Conservation (phyloP, 92 coral and sea anemone species). For the Phymanthus crucifer region DNA sequence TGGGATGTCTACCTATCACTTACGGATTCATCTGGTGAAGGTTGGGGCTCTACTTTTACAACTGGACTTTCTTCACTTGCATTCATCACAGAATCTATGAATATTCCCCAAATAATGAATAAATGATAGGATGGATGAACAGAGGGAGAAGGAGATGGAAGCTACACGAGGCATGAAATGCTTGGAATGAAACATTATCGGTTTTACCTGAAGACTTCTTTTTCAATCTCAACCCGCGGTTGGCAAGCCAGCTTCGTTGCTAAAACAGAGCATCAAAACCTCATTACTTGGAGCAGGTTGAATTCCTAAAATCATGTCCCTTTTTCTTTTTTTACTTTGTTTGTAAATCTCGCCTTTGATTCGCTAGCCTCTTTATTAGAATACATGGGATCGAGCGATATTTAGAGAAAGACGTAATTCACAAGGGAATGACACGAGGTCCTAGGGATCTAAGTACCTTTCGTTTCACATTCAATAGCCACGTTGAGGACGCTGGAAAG, state of each 20-base stretch:
- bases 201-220: background rate
- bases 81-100: background rate
- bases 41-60: background rate
- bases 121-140: too few species aligned
- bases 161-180: too few species aligned
- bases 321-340: too few species aligned
- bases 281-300: background rate
- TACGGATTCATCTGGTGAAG: background rate
- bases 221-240: background rate
- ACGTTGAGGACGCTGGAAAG: slow-evolving; percentile 39
- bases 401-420: background rate
- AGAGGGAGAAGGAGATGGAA: too few species aligned
- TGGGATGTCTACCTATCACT: background rate
- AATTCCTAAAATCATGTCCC: too few species aligned
- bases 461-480: slow-evolving; percentile 52
- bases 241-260: slow-evolving; percentile 3
- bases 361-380: too few species aligned
- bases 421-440: background rate
- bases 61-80: background rate
- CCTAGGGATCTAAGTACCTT: slow-evolving; percentile 26
- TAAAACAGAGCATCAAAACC: background rate
- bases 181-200: too few species aligned
- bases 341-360: too few species aligned
- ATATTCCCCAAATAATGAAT: background rate
- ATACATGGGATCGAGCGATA: too few species aligned